phyloP scores from a whole-genome alignment of 2,888 invertebrate genomes.

The Callyntrura guangdongensis region DNA sequence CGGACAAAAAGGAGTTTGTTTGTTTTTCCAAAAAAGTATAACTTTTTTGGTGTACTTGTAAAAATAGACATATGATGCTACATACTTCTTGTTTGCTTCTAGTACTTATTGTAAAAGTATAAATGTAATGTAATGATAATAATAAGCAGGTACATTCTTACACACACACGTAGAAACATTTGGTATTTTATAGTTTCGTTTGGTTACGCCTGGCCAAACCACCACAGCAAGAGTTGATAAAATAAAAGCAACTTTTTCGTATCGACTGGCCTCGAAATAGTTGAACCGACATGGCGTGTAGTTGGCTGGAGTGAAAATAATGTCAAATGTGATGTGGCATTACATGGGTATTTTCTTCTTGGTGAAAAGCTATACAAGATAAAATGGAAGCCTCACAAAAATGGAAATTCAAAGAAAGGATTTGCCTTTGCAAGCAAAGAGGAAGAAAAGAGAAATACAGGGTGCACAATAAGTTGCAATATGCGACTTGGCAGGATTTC shows the following conservation, averaged over 20 bases:
- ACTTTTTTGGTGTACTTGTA: background rate
- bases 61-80: no score
- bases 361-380: conserved; percentile 36
- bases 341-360: conserved; percentile 48
- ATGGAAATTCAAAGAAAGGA: conserved; percentile 46
- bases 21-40: conserved; percentile 7
- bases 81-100: no score
- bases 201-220: background rate
- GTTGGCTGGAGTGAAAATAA: conserved; percentile 65
- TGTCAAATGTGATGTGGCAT: conserved; percentile 44
- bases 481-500: background rate
- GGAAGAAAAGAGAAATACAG: background rate
- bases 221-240: no score
- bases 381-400: conserved; percentile 28
- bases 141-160: background rate
- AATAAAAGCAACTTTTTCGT: background rate
- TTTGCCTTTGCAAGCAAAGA: background rate
- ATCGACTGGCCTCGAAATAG: conserved; percentile 9
- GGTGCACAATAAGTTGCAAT: background rate
- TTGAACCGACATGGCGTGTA: conserved; percentile 25
- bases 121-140: no score
- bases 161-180: no score
- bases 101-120: no score
- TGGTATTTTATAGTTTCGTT: no score
- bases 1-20: background rate